Conservation (phyloP, 2,888 invertebrate species). For the Maniola hyperantus region DNA sequence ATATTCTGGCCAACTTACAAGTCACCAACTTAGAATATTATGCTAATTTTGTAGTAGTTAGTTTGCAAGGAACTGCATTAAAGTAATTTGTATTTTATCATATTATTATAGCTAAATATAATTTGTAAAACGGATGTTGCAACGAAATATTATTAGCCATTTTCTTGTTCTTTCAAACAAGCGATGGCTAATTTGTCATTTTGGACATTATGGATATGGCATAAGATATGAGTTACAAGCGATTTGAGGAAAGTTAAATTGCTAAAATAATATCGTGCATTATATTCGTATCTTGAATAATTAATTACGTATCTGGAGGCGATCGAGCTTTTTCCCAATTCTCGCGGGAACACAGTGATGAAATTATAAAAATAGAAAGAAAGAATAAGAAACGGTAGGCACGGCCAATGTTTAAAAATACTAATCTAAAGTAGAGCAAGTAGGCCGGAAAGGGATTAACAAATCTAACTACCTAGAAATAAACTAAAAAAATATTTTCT, state of each 20-base stretch:
- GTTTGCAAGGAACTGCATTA: background rate
- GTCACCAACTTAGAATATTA: background rate
- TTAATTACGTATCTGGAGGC: no score
- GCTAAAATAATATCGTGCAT: no score
- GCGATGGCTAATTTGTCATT: slow-evolving; percentile 35
- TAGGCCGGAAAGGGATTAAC: no score
- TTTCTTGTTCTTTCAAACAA: slow-evolving; percentile 21
- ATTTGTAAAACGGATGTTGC: slow-evolving; percentile 8
- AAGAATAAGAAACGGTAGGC: no score
- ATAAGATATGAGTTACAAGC: slow-evolving; percentile 37
- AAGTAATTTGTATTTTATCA: slow-evolving; percentile 3
- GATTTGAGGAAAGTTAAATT: slow-evolving; percentile 16
- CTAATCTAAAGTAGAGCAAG: no score
- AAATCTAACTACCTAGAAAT: no score
- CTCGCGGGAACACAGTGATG: no score
- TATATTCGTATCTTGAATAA: background rate
- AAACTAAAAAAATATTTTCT: no score
- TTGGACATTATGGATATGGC: slow-evolving; percentile 29
- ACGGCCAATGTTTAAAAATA: no score
- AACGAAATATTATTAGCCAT: slow-evolving; percentile 1
- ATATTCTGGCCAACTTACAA: background rate
- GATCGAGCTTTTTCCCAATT: no score
- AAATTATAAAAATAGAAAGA: no score
- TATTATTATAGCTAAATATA: background rate
- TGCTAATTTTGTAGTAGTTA: background rate